These are phyloP conservation scores for Mesoligia furuncula DNA, from an alignment of 2,888 invertebrate species.

Conservation along the genomic window DNA sequence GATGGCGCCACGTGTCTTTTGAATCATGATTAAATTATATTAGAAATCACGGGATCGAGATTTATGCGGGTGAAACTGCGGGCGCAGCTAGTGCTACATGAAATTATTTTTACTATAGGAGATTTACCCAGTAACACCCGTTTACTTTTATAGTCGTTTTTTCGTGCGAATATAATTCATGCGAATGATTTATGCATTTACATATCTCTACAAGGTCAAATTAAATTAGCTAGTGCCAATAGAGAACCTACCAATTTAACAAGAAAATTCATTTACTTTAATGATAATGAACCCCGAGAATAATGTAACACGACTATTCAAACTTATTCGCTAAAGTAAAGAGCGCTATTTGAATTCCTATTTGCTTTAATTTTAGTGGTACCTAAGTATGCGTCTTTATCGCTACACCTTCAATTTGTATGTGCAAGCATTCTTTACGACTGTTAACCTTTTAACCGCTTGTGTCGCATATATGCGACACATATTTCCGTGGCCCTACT, in stretches of 20 bases:
- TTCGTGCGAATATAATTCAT: not conserved
- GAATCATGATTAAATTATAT: no score
- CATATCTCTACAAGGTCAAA: no score
- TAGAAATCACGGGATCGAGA: no score
- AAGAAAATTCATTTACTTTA: not conserved
- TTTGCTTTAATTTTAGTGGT: not conserved
- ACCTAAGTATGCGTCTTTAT: not conserved
- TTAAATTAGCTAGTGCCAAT: not conserved
- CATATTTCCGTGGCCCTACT: no score
- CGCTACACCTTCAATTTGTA: not conserved
- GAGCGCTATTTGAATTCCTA: not conserved
- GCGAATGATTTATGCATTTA: not conserved
- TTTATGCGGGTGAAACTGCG: no score
- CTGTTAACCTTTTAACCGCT: no score
- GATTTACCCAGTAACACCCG: not conserved
- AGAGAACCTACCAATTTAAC: not conserved
- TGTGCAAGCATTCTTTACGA: not conserved
- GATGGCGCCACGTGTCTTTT: no score
- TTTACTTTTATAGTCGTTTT: not conserved
- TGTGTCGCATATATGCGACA: no score
- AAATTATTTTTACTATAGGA: not conserved
- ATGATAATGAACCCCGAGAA: not conserved
- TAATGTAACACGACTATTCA: not conserved
- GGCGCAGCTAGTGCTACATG: no score
- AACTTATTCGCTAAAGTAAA: not conserved